Conservation (phyloP, 2,888 invertebrate genomes). For the Dicyrtomina minuta region DNA sequence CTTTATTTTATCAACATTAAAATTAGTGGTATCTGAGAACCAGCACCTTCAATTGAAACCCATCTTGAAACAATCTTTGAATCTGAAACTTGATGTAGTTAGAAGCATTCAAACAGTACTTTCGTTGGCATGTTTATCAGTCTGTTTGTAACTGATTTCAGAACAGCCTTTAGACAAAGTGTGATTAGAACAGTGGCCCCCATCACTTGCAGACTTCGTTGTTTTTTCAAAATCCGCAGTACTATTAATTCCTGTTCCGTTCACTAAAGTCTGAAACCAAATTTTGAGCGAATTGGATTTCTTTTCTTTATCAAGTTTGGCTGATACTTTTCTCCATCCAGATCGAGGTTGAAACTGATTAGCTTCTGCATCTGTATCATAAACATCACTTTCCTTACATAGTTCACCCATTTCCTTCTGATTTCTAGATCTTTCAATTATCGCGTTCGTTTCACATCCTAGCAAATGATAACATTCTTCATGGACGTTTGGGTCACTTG, state of each 20-base stretch:
- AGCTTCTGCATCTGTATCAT: neutral
- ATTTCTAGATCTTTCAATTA: neutral
- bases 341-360: slow-evolving; percentile 9
- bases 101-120: slow-evolving; percentile 27
- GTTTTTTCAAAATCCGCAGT: neutral
- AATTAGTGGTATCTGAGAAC: no score
- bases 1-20: no score
- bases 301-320: slow-evolving; percentile 45
- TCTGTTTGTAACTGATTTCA: neutral
- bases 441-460: neutral
- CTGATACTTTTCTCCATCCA: slow-evolving; percentile 46
- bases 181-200: neutral
- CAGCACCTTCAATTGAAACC: no score
- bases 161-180: neutral
- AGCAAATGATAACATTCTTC: slow-evolving; percentile 24
- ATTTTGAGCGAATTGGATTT: slow-evolving; percentile 47
- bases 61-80: no score
- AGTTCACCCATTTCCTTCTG: no score
- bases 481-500: neutral
- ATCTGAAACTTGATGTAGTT: no score
- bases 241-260: slow-evolving; percentile 38
- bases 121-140: slow-evolving; percentile 23
- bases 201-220: neutral
- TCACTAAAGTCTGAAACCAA: slow-evolving; percentile 53
- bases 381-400: neutral